Evolutionary conservation across 2,888 invertebrate genomes (phyloP).

Genomic region (Ctena decussata): DNA sequence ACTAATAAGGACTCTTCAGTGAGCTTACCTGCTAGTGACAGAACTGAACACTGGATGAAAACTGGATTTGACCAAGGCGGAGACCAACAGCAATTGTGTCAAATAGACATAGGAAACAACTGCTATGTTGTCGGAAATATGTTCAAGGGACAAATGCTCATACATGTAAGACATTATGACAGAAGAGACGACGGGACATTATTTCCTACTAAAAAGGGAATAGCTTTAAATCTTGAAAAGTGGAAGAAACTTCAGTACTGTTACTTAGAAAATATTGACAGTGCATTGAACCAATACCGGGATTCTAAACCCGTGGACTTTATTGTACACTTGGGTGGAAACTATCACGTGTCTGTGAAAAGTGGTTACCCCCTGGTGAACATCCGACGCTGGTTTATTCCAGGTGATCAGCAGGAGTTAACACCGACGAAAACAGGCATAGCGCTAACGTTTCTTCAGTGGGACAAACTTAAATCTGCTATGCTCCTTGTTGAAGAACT

Average conservation of each 20-base stretch:
- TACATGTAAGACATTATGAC: slow-evolving; percentile 12
- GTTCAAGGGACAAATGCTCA: slow-evolving; percentile 7
- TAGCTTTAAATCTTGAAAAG: slow-evolving; percentile 21
- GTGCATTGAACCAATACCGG: not conserved
- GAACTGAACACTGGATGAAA: not conserved
- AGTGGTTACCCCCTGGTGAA: not conserved
- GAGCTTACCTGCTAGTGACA: not conserved
- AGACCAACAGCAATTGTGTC: not conserved
- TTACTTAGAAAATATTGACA: not conserved
- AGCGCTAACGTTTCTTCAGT: slow-evolving; percentile 5
- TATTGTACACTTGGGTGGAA: not conserved
- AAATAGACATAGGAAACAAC: not conserved
- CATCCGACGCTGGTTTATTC: slow-evolving; percentile 10
- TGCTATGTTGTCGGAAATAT: slow-evolving; percentile 8
- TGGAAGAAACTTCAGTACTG: not conserved
- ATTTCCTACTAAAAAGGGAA: slow-evolving; percentile 1
- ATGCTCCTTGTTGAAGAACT: not conserved
- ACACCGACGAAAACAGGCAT: slow-evolving; percentile 15
- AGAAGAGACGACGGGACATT: not conserved
- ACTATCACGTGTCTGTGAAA: not conserved
- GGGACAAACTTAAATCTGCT: slow-evolving; percentile 5
- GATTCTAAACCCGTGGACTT: not conserved
- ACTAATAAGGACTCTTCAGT: not conserved
- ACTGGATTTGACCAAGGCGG: not conserved
- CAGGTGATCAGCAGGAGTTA: not conserved